phyloP scores from a whole-genome alignment of 1,140 invertebrate genomes.

The Drosophila asahinai region DNA sequence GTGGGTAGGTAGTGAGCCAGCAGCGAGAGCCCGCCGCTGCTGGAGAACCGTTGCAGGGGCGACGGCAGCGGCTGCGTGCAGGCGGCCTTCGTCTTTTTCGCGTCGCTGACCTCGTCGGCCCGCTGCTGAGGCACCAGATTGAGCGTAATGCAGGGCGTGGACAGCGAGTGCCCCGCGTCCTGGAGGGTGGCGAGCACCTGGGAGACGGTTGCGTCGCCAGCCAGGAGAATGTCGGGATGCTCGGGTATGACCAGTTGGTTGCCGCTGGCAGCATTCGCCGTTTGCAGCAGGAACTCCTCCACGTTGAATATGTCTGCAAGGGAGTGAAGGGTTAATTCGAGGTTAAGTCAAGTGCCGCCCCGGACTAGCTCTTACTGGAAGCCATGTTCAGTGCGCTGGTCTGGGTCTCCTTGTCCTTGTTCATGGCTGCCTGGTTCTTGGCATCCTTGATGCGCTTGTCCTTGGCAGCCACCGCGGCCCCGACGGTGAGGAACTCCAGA shows the following conservation, averaged over 20 bases:
- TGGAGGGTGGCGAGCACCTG: conserved; percentile 88
- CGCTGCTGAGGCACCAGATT: conserved; percentile 63
- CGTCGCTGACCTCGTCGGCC: conserved; percentile 46
- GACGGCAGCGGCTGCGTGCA: conserved; percentile 80
- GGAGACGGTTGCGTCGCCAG: conserved; percentile 87
- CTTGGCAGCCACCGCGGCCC: conserved; percentile 92
- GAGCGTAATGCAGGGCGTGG: conserved; percentile 86
- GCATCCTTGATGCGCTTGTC: conserved; percentile 93
- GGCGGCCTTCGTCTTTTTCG: conserved; percentile 60
- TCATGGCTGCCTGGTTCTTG: conserved; percentile 86
- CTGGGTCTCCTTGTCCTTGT: conserved; percentile 77
- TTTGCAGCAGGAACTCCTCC: conserved; percentile 73
- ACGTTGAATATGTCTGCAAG: conserved; percentile 66
- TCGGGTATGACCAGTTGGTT: conserved; percentile 83
- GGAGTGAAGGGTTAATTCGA: not conserved
- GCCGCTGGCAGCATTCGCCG: conserved; percentile 48
- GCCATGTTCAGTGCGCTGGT: conserved; percentile 54
- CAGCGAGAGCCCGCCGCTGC: conserved; percentile 93
- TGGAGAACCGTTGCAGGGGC: conserved; percentile 93
- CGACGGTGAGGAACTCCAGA: conserved; percentile 88
- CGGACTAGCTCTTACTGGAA: conserved; percentile 46
- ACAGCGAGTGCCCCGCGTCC: conserved; percentile 86
- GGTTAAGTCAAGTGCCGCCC: not conserved
- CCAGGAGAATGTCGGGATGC: conserved; percentile 86
- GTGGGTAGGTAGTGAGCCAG: conserved; percentile 94